Evolutionary conservation across 1,140 invertebrate species (phyloP), one percentile per base, ranked within the genome.

Genomic region (Acromyrmex heyeri): DNA sequence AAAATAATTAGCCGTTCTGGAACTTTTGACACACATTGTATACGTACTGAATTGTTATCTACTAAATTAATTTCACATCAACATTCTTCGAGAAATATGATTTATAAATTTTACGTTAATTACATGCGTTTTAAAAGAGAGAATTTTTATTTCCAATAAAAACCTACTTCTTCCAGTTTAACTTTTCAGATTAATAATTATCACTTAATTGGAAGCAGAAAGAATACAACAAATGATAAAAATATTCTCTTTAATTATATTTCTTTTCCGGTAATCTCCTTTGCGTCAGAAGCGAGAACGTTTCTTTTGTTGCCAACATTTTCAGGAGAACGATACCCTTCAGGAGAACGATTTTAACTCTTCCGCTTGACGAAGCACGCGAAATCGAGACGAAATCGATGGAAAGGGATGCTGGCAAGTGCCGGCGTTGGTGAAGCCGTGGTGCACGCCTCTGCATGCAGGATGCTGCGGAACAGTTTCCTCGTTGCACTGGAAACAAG

Each of bases 381-480:
- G 76, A 12, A 50, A 48, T 24, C 10, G 38, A 61, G 38, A 62
- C 14, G 4, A 44, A 3, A 34, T 24, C 24, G 27, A 48, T 48
- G 62, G 18, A n/a, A n/a, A 69, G 64, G 67, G 83, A 76, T 50
- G 86, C 61, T 69, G 70, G 59, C 87, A 82, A 81, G 59, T 72
- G 62, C 34, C 67, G 30, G 34, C 59, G 18, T 44, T n/a, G 27
- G 48, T 10, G 59, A n/a, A 50, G 50, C 44, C 65, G 6, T 48
- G 67, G 3, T 67, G 6, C 38, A 48, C 53, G 88, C 85, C 75
- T 69, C 64, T 8, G 7, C 44, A 30, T 30, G 44, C 27, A 70
- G 65, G 38, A 12, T 34, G 87, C 78, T 75, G 77, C 85, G 73
- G 78, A n/a, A 65, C 18, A 7, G 16, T 64, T 83, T 34, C 24